These are phyloP conservation scores for Melanostoma scalare DNA, from an alignment of 2,888 invertebrate species.

Conservation along the genomic window DNA sequence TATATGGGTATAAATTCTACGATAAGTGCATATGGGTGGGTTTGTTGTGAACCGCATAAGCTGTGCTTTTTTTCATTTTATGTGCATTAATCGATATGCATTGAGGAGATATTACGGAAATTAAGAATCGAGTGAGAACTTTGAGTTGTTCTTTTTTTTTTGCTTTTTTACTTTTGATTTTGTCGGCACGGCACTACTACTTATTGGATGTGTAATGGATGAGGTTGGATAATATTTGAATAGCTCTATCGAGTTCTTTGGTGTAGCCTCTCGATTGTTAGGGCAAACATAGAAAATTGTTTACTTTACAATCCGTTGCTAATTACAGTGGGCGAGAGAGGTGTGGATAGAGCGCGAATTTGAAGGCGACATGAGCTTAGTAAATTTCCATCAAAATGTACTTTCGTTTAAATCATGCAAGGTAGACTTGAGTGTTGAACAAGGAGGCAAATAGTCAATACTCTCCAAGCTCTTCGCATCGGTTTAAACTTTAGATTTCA, in stretches of 20 bases:
- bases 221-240: slow-evolving; percentile 46
- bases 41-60: slow-evolving; percentile 20
- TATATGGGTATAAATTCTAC: slow-evolving; percentile 26
- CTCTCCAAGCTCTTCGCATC: neutral
- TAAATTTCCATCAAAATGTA: slow-evolving; percentile 27
- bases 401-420: neutral
- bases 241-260: slow-evolving; percentile 48
- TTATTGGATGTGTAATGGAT: slow-evolving; percentile 25
- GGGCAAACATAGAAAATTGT: slow-evolving; percentile 34
- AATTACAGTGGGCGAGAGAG: neutral
- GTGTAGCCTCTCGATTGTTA: slow-evolving; percentile 31
- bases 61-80: slow-evolving; percentile 4
- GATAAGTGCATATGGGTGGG: slow-evolving; percentile 47
- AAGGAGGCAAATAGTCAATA: slow-evolving; percentile 5
- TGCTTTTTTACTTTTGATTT: slow-evolving; percentile 3
- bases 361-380: slow-evolving; percentile 3
- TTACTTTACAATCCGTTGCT: slow-evolving; percentile 12
- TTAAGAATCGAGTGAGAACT: slow-evolving; percentile 63
- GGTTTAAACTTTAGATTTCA: neutral
- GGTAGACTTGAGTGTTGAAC: neutral
- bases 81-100: slow-evolving; percentile 13
- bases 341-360: neutral
- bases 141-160: slow-evolving; percentile 29
- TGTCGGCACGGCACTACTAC: slow-evolving; percentile 1
- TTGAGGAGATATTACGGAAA: slow-evolving; percentile 42